Conservation (phyloP, 2,113 vertebrate species). For the Cottus gobio region DNA sequence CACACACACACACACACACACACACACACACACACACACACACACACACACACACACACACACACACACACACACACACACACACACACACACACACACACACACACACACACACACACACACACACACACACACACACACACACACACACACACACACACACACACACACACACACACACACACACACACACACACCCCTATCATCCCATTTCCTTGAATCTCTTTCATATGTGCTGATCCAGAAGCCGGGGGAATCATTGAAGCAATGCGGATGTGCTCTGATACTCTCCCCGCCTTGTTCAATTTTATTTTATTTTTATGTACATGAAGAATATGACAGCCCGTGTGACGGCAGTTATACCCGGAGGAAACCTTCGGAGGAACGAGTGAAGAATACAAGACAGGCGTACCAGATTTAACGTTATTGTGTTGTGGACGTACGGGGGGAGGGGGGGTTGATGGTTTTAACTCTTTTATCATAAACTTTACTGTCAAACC, state of each 20-base stretch:
- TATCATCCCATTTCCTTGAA: conserved; percentile 23
- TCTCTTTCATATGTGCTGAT: conserved; percentile 52
- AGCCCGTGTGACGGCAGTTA: neutral
- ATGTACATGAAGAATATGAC: conserved; percentile 10
- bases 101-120: conserved; percentile 24
- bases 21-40: conserved; percentile 26
- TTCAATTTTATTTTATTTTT: conserved; percentile 5
- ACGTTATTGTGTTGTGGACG: neutral
- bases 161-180: conserved; percentile 11
- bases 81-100: conserved; percentile 29
- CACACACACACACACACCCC: conserved; percentile 32
- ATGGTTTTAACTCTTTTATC: neutral
- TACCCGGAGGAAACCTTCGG: neutral
- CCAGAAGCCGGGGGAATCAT: conserved; percentile 42
- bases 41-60: conserved; percentile 27
- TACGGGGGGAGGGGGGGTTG: neutral
- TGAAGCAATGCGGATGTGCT: conserved; percentile 32
- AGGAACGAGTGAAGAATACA: neutral
- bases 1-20: conserved; percentile 15
- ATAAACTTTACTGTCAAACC: conserved; percentile 12
- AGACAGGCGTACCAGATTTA: conserved; percentile 3
- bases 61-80: conserved; percentile 12
- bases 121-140: conserved; percentile 17
- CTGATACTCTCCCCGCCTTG: conserved; percentile 4
- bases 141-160: conserved; percentile 28